Percentiles rank a stretch among this genome's conserved stretches.
Conservation (phyloP, 2,113 vertebrate species). For the Cynocephalus volans region DNA sequence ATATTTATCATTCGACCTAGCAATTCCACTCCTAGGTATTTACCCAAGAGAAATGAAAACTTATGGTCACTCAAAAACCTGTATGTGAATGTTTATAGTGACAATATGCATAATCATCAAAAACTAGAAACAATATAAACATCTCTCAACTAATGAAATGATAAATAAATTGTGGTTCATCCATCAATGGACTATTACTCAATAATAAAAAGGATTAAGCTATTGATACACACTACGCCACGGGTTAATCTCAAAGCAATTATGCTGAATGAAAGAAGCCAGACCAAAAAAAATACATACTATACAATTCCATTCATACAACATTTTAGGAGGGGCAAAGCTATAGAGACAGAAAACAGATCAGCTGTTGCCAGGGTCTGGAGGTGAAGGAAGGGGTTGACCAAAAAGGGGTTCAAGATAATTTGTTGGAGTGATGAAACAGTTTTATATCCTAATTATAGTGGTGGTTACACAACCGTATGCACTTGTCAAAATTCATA, state of each 20-base stretch:
- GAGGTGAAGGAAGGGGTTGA: background rate
- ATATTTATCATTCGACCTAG: background rate
- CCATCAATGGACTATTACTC: background rate
- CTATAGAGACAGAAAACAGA: background rate
- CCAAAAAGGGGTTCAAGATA: background rate
- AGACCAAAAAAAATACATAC: background rate
- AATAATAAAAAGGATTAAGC: background rate
- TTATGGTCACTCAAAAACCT: background rate
- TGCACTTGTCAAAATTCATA: slow-evolving; percentile 40
- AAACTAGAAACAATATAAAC: slow-evolving; percentile 27
- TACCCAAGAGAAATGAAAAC: background rate
- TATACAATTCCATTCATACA: background rate
- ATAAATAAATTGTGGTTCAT: background rate
- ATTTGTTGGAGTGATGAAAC: background rate
- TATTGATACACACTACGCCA: background rate
- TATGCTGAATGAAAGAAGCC: slow-evolving; percentile 2
- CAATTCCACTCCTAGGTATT: background rate
- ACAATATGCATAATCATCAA: background rate
- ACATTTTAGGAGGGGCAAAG: slow-evolving; percentile 36
- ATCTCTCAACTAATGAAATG: background rate
- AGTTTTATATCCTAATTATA: slow-evolving; percentile 37
- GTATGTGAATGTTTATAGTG: background rate
- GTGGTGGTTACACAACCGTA: background rate
- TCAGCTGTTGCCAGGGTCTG: background rate
- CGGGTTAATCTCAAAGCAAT: slow-evolving; percentile 9